phyloP scores from a whole-genome alignment of 2,113 vertebrate species.

The Camelus dromedarius region DNA sequence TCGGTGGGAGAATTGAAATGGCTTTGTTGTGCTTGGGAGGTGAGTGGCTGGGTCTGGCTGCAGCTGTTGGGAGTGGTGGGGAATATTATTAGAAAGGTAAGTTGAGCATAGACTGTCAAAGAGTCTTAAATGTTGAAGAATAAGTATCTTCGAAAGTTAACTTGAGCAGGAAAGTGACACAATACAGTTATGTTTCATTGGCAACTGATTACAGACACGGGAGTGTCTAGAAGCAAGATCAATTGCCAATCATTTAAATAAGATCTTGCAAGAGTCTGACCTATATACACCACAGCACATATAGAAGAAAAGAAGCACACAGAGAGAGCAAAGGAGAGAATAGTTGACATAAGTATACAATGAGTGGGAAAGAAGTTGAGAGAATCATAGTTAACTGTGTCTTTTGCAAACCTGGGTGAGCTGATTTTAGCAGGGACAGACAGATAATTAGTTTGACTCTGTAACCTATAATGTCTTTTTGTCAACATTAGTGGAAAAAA shows the following conservation, averaged over 20 bases:
- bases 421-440: slow-evolving; percentile 15
- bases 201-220: not conserved
- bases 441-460: not conserved
- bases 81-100: not conserved
- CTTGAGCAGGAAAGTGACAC: not conserved
- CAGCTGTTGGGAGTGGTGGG: not conserved
- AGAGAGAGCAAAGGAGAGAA: not conserved
- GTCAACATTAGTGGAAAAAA: not conserved
- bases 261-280: not conserved
- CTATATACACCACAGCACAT: not conserved
- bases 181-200: not conserved
- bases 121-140: not conserved
- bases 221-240: not conserved
- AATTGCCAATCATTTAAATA: not conserved
- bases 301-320: not conserved
- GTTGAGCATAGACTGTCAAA: not conserved
- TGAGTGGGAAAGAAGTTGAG: not conserved
- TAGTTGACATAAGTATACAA: not conserved
- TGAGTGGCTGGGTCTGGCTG: not conserved
- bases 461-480: not conserved
- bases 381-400: not conserved
- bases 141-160: not conserved
- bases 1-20: not conserved
- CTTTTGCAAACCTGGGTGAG: not conserved
- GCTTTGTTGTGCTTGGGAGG: not conserved